Base-by-base conservation (phyloP, 2,888 invertebrate genomes). In the Tenthredo notha region DNA sequence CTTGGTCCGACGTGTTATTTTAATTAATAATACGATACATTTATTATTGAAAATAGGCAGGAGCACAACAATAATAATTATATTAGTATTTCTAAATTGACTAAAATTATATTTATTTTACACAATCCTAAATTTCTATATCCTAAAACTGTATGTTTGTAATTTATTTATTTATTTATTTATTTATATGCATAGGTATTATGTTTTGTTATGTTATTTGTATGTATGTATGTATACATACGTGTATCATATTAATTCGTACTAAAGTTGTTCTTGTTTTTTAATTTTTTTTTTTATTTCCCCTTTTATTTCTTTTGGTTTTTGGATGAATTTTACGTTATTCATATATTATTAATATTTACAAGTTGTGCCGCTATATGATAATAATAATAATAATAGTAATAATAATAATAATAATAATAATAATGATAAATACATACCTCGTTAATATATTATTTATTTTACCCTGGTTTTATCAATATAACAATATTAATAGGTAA, bases 381-480 rank as follows among this genome's bases (percentile, higher is more conserved):
- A 37, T 37, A 37, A 37, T 37, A 7, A 37, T 78, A 54, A 82
- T 61, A 72, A 65, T 78, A 54, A 82, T 61, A 72, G 54, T 37
- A n/a, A 37, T 37, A 7, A 37, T 78, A 54, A 82, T 61, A 72
- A 86, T 37, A 7, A 37, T 37, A n/a, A 37, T 37, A 7, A 37
- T 78, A 54, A 82, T 61, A 72, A 65, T n/a, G n/a, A 40, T 85
- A 25, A 33, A 82, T 85, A 21, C 33, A 75, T 84, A 84, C 67
- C 67, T 65, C 84, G 43, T 72, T 85, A 84, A 83, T 50, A 84
- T 84, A 84, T 70, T 29, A 70, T 82, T 83, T 84, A 87, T 84
- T 87, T 89, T 90, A 90, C 90, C 90, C 91, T 91, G 90, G 87
- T 89, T 89, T 86, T 90, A 90, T 90, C 85, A 89, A 88, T 65